A percentile compares a stretch with the other conserved stretches of the same genome.
phyloP scores from a whole-genome alignment of 1,140 invertebrate species.

The Lepidurus arcticus region DNA sequence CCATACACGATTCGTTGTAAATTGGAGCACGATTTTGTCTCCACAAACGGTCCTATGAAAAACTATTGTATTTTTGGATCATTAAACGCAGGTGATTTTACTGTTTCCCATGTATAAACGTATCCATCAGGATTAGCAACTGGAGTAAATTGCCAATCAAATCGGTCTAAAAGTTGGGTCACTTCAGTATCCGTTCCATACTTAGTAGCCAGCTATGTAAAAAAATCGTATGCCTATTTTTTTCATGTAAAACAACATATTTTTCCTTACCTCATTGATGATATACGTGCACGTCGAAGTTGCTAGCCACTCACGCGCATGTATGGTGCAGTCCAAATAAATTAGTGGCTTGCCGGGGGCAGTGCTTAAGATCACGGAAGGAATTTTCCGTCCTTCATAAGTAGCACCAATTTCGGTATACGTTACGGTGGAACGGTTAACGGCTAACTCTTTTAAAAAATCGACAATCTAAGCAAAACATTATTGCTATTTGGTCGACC shows the following conservation, averaged over 20 bases:
- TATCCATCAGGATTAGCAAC: constrained; percentile 81
- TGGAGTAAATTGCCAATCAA: constrained; percentile 76
- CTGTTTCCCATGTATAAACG: constrained; percentile 63
- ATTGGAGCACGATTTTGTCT: background rate
- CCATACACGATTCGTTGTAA: constrained; percentile 4
- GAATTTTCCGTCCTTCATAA: constrained; percentile 29
- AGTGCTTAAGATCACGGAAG: constrained; percentile 24
- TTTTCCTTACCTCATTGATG: constrained; percentile 63
- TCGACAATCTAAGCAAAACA: constrained; percentile 23
- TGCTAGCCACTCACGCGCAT: constrained; percentile 87
- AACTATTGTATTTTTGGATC: background rate
- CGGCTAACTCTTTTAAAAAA: constrained; percentile 11
- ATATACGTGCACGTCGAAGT: constrained; percentile 77
- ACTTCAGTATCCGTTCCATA: constrained; percentile 36
- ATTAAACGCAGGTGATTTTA: background rate
- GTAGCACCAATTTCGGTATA: constrained; percentile 24
- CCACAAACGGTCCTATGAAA: background rate
- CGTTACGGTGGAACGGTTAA: background rate
- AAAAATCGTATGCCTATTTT: background rate
- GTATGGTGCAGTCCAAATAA: constrained; percentile 60
- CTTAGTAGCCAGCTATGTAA: constrained; percentile 33
- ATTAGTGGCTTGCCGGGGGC: constrained; percentile 34
- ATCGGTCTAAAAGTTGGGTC: constrained; percentile 60
- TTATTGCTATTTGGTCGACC: background rate
- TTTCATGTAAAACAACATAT: too few species aligned